phyloP scores from a whole-genome alignment of 2,888 invertebrate genomes.

The Caenorhabditis virilis region DNA sequence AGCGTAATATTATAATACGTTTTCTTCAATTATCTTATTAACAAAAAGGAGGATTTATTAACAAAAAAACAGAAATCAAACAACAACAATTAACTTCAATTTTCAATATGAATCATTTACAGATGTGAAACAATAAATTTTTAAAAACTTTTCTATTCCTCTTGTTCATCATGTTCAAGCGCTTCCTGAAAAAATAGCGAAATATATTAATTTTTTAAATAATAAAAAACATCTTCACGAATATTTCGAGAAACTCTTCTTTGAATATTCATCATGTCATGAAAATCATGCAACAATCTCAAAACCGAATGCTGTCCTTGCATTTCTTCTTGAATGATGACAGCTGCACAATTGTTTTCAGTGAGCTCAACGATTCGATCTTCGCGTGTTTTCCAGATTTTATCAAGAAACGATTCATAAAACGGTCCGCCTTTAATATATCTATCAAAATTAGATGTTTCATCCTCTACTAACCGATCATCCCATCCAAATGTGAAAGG shows the following conservation, averaged over 20 bases:
- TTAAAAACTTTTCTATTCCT: constrained; percentile 4
- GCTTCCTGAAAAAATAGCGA: not conserved
- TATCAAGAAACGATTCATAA: constrained; percentile 20
- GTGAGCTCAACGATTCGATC: constrained; percentile 3
- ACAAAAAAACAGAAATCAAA: not conserved
- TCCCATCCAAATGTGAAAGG: constrained; percentile 25
- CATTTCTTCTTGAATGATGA: constrained; percentile 14
- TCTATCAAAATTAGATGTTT: not conserved
- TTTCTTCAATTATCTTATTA: no score
- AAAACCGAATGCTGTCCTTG: constrained; percentile 23
- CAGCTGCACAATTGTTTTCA: not conserved
- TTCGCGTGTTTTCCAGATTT: constrained; percentile 22
- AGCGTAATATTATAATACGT: no score
- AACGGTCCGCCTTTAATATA: constrained; percentile 14
- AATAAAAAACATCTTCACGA: no score
- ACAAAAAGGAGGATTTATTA: constrained; percentile 1
- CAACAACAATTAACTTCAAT: not conserved
- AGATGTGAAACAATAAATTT: not conserved
- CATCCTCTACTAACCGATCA: constrained; percentile 12
- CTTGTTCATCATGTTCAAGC: constrained; percentile 21
- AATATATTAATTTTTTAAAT: not conserved
- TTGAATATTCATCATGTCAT: constrained; percentile 7
- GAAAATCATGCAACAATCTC: constrained; percentile 16
- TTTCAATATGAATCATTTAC: not conserved
- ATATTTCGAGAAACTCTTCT: no score